Base-by-base conservation (phyloP, 2,113 vertebrate species). In the Amphilophus citrinellus region DNA sequence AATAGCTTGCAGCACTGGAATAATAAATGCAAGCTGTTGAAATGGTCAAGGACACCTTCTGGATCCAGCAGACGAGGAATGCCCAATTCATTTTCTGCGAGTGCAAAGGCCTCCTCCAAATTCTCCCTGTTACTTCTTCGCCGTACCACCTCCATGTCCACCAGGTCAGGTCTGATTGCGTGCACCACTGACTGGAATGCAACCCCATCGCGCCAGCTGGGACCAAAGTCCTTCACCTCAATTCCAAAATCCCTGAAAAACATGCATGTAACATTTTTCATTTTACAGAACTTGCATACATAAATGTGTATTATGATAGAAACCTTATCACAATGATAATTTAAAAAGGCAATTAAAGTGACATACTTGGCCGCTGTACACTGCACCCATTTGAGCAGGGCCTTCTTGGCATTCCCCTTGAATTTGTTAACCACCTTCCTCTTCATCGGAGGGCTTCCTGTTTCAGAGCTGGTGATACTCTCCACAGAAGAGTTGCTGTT, bases 51-150 rank as follows among this genome's bases (percentile, higher is more conserved):
- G 14, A 61, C 37, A 98, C 98, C 98, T 97, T 99, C 98, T 7
- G 98, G 97, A 90, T 99, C 98, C 80, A 99, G 97, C 3, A 99
- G 96, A 44, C 98, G 96, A 39, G 98, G 98, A 84, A 99, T 99
- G 56, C 98, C 98, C 80, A 99, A 93, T 44, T 99, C 97, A 11
- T 92, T 96, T 93, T 99, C 98, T 3, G 98, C 98, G 0, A 99
- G 92, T 5, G 94, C 84, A 88, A 99, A 99, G 13, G 98, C 98
- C 5, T 97, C 97, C 88, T 99, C 98, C 85, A 99, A 90, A 89
- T 99, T 99, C 83, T 98, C 97, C 78, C 94, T 95, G 84, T 98
- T 98, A 24, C 97, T 93, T 76, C 96, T 96, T 77, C 89, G 95
- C 82, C 93, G 96, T 73, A 98, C 95, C 61, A 91, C 95, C 58